Evolutionary conservation across 2,888 invertebrate genomes (phyloP).

Genomic region (Morinoia aosen): DNA sequence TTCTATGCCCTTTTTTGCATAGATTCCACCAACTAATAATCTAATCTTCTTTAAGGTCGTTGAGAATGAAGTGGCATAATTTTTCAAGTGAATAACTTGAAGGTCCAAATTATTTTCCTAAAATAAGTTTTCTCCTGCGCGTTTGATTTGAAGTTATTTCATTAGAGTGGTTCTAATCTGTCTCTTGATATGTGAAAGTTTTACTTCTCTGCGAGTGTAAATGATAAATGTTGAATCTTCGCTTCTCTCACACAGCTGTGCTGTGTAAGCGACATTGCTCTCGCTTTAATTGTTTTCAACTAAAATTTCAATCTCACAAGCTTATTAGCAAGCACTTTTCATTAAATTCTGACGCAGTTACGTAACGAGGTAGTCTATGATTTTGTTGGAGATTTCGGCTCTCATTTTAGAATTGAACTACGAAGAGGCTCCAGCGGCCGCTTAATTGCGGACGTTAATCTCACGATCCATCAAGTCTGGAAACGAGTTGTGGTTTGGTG

Average conservation of each 20-base stretch:
- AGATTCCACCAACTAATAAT: no score
- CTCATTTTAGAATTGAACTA: neutral
- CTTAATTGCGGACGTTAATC: neutral
- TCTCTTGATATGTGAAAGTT: neutral
- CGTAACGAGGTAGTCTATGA: neutral
- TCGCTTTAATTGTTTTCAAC: neutral
- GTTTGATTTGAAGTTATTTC: no score
- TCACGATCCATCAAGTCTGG: neutral
- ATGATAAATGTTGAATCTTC: neutral
- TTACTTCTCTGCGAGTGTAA: neutral
- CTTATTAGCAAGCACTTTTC: neutral
- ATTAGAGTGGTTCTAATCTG: neutral
- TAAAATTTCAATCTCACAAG: neutral
- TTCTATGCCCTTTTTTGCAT: no score
- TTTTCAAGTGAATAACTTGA: no score
- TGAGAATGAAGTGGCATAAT: no score
- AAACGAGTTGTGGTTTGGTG: neutral
- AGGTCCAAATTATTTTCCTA: no score
- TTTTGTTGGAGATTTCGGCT: neutral
- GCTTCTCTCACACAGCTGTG: neutral
- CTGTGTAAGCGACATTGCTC: neutral
- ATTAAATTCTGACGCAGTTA: neutral
- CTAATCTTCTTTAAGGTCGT: no score
- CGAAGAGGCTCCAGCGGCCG: neutral
- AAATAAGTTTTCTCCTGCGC: no score